These are phyloP conservation scores for Oreamnos americanus DNA, from an alignment of 2,113 vertebrate genomes.

Conservation along the genomic window DNA sequence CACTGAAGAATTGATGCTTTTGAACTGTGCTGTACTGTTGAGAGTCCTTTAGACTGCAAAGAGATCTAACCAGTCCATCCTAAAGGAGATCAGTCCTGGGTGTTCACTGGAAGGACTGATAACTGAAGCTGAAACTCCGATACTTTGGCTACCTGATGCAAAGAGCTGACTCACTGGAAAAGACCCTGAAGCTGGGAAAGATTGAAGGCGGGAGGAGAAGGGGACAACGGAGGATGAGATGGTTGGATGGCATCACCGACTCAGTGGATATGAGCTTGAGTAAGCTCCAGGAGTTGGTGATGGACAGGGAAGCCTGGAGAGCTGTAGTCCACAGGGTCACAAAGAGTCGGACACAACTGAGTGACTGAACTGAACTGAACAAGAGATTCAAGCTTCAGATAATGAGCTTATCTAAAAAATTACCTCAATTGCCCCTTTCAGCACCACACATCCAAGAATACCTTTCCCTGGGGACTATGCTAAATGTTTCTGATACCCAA, in stretches of 20 bases:
- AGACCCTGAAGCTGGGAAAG: neutral
- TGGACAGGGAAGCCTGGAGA: neutral
- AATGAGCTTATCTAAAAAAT: neutral
- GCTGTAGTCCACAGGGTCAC: neutral
- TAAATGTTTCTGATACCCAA: neutral
- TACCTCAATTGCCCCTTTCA: neutral
- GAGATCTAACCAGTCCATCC: neutral
- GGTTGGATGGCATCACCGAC: neutral
- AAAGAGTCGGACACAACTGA: fast-evolving
- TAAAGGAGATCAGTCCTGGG: neutral
- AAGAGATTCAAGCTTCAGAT: neutral
- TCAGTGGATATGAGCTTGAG: neutral
- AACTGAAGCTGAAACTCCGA: neutral
- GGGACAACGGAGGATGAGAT: neutral
- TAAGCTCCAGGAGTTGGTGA: neutral
- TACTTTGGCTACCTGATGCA: neutral
- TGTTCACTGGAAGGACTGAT: neutral
- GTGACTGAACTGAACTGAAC: neutral
- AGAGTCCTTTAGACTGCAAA: neutral
- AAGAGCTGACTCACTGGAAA: neutral
- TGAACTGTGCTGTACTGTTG: neutral
- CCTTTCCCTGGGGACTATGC: neutral
- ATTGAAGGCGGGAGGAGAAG: neutral
- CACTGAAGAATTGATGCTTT: neutral
- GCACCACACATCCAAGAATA: neutral